phyloP scores from a whole-genome alignment of 2,113 vertebrate species.

The Orycteropus afer region DNA sequence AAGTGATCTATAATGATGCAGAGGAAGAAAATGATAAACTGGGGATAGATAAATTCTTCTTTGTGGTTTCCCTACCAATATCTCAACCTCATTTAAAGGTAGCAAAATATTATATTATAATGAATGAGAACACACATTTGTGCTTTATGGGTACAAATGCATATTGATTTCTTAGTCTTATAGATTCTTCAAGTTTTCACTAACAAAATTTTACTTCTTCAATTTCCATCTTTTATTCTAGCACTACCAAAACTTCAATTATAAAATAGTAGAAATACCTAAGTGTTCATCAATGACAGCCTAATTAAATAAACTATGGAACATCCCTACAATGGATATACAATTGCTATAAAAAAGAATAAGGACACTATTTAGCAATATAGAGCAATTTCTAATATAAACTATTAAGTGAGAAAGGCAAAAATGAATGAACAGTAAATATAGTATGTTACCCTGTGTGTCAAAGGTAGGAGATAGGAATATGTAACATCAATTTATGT shows the following conservation, averaged over 20 bases:
- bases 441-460: not conserved
- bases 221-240: not conserved
- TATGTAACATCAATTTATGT: not conserved
- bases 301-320: not conserved
- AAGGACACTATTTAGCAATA: not conserved
- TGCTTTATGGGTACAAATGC: conserved; percentile 12
- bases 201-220: conserved; percentile 52
- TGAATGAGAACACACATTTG: not conserved
- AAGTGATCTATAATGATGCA: conserved; percentile 60
- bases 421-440: not conserved
- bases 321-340: not conserved
- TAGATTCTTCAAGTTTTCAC: not conserved
- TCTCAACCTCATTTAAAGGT: conserved; percentile 29
- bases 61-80: not conserved
- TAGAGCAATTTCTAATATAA: not conserved
- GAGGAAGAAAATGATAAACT: conserved; percentile 50
- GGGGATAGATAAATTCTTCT: not conserved
- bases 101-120: conserved; percentile 45
- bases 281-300: not conserved
- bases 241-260: conserved; percentile 10
- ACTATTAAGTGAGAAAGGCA: not conserved
- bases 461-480: not conserved
- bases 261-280: not conserved
- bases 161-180: conserved; percentile 23
- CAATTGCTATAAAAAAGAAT: not conserved